Conservation (phyloP, 2,797 vertebrate species). For the Semaprochilodus insignis region DNA sequence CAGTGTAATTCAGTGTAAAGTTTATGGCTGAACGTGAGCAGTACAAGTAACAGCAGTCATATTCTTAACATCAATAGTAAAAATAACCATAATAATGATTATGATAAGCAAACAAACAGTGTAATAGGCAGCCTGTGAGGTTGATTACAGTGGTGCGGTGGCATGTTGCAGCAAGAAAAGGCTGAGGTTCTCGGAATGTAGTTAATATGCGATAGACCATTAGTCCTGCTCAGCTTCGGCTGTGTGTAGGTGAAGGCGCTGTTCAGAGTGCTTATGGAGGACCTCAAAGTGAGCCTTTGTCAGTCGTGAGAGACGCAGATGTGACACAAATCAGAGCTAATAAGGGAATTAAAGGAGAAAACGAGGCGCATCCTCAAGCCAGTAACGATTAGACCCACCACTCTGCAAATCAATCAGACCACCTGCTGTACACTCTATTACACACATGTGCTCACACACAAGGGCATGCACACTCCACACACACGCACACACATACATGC, state of each 20-base stretch:
- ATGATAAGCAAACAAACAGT: not conserved
- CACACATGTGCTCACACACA: conserved; percentile 24
- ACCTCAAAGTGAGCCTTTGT: conserved; percentile 33
- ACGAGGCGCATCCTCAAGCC: conserved; percentile 48
- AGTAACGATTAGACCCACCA: conserved; percentile 54
- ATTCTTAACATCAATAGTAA: not conserved
- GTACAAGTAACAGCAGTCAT: not conserved
- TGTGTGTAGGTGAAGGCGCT: not conserved
- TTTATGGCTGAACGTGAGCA: not conserved
- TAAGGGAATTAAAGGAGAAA: conserved; percentile 54
- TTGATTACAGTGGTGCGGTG: not conserved
- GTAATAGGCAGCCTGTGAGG: too few relatives aligned
- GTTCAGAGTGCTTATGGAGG: not conserved
- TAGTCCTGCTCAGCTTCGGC: not conserved
- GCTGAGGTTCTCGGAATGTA: not conserved
- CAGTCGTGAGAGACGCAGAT: conserved; percentile 31
- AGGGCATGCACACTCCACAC: conserved; percentile 5
- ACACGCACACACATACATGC: not conserved
- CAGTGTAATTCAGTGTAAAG: not conserved
- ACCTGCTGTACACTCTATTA: conserved; percentile 43
- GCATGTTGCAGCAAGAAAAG: not conserved
- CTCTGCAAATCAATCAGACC: conserved; percentile 57
- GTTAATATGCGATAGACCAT: not conserved
- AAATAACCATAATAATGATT: not conserved
- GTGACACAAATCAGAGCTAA: conserved; percentile 55